These are phyloP conservation scores for Anguilla rostrata DNA, from an alignment of 2,113 vertebrate genomes.

Conservation along the genomic window DNA sequence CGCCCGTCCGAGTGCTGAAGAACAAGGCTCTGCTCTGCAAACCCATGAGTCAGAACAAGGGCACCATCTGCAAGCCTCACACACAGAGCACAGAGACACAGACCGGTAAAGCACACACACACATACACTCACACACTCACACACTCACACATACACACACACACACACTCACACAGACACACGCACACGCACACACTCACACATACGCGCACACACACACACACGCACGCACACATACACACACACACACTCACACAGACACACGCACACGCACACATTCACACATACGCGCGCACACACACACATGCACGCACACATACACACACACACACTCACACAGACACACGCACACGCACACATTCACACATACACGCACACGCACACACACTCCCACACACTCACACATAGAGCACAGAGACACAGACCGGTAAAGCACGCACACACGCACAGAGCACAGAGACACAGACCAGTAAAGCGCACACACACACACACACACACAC, in stretches of 20 bases:
- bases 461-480: neutral
- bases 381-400: neutral
- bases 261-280: too few species aligned
- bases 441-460: neutral
- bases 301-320: too few species aligned
- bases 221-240: neutral
- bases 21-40: constrained; percentile 94
- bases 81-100: constrained; percentile 82
- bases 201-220: neutral
- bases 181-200: neutral
- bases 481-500: neutral
- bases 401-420: neutral
- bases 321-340: too few species aligned
- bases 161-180: neutral
- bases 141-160: neutral
- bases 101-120: constrained; percentile 73
- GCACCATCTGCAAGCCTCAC: constrained; percentile 88
- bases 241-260: neutral
- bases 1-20: constrained; percentile 84
- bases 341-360: too few species aligned
- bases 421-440: neutral
- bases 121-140: neutral
- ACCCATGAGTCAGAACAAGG: constrained; percentile 93
- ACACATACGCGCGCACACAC: too few species aligned
- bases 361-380: too few species aligned